Evolutionary conservation across 2,113 vertebrate species (phyloP), one percentile per base, ranked within the genome.

Genomic region (Heterotis niloticus): DNA sequence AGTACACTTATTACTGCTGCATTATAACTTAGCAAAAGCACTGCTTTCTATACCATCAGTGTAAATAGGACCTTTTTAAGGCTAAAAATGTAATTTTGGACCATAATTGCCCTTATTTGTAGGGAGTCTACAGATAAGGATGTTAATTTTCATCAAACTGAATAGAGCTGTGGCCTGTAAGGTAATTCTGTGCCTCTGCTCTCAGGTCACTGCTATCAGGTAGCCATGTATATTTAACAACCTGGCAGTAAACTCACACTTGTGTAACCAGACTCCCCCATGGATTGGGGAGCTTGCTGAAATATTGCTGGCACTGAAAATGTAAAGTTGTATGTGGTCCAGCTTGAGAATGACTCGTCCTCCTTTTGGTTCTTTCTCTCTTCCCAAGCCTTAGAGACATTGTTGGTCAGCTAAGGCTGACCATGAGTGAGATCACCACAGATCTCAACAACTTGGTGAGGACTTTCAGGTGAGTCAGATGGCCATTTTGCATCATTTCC

Each of bases 371-470:
- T 72, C 65, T 81, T 81, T 85, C 85, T 78, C 78, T 62, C 78
- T 76, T 81, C 81, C 57, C 72, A 57, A 98, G 98, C 65, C 92
- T 98, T 76, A 92, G 88, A 83, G 91, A 87, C 81, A 88, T 98
- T 82, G 81, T 95, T 71, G 93, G 93, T 9, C 91, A 94, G 29
- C 92, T 98, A 87, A 85, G 87, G 81, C 90, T 99, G 83, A 85
- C 91, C 75, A 87, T 95, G 81, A 92, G 83, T 76, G 95, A 97
- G 81, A 75, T 97, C 88, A 91, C 92, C 34, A 89, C 88, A 5
- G 90, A 96, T 82, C 86, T 99, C 74, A 97, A 95, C 91, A 91
- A 87, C 81, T 91, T 99, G 81, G 90, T 99, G 78, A 92, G 88
- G 89, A 99, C 98, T 14, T 99, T 99, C 90, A 93, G 89, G 97